These are phyloP conservation scores for Lycaon pictus DNA, from an alignment of 2,113 vertebrate species.

Conservation along the genomic window DNA sequence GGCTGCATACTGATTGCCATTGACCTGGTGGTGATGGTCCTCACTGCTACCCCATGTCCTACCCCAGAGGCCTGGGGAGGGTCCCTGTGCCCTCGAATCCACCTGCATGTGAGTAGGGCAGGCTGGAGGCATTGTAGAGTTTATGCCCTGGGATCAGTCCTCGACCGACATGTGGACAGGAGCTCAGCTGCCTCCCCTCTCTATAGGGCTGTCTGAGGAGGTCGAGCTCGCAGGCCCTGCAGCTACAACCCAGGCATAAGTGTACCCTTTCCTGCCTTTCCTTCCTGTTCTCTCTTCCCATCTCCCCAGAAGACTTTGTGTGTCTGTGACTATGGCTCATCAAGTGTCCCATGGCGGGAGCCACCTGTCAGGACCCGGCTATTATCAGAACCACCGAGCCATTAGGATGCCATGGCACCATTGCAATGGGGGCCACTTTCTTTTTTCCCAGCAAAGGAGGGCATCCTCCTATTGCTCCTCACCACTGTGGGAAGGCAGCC, in stretches of 20 bases:
- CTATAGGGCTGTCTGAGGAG: not conserved
- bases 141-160: too few relatives aligned
- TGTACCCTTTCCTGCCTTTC: not conserved
- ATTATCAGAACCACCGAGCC: not conserved
- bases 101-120: too few relatives aligned
- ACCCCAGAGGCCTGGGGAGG: not conserved
- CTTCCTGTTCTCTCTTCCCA: not conserved
- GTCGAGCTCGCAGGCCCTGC: not conserved
- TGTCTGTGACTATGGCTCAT: not conserved
- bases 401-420: too few relatives aligned
- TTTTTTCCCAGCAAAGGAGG: not conserved
- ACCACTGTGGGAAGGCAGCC: not conserved
- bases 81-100: not conserved
- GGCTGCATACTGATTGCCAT: not conserved
- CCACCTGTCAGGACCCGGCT: not conserved
- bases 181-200: not conserved
- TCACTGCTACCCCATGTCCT: too few relatives aligned
- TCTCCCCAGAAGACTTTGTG: not conserved
- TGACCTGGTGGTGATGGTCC: not conserved
- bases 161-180: rapidly evolving
- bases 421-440: not conserved
- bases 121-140: not conserved
- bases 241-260: not conserved
- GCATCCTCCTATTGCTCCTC: not conserved
- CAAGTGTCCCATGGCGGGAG: too few relatives aligned